A percentile compares a stretch with the other conserved stretches of the same genome.
Conservation (phyloP, 1,140 invertebrate species). For the Trinorchestia longiramus region DNA sequence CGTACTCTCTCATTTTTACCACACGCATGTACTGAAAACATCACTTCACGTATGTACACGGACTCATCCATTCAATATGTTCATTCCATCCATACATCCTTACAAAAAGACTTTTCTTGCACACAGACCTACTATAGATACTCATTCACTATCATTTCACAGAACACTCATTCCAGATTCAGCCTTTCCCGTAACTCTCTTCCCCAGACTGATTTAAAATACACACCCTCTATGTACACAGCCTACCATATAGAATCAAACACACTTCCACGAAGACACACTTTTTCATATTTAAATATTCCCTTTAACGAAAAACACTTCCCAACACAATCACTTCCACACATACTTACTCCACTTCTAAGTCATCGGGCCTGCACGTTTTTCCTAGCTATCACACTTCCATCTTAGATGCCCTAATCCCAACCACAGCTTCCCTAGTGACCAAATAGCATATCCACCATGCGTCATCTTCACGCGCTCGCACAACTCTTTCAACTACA, state of each 20-base stretch:
- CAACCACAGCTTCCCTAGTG: neutral
- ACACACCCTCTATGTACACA: no score
- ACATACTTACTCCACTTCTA: no score
- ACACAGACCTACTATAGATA: neutral
- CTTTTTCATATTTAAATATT: no score
- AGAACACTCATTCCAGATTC: neutral
- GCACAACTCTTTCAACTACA: neutral
- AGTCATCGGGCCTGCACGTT: no score
- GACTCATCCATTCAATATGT: neutral
- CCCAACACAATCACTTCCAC: no score
- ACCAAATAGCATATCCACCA: neutral
- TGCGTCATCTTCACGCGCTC: neutral
- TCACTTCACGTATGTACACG: neutral
- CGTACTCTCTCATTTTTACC: neutral
- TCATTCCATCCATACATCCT: neutral
- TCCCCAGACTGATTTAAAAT: neutral
- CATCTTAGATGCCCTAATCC: neutral
- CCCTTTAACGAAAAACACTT: no score
- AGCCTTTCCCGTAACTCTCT: neutral
- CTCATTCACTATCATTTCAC: neutral
- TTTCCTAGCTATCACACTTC: no score
- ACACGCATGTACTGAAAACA: neutral
- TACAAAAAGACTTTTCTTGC: neutral
- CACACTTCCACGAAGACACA: no score
- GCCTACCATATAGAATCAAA: no score